Evolutionary conservation across 2,113 vertebrate genomes (phyloP).

Genomic region (Pseudopipra pipra): DNA sequence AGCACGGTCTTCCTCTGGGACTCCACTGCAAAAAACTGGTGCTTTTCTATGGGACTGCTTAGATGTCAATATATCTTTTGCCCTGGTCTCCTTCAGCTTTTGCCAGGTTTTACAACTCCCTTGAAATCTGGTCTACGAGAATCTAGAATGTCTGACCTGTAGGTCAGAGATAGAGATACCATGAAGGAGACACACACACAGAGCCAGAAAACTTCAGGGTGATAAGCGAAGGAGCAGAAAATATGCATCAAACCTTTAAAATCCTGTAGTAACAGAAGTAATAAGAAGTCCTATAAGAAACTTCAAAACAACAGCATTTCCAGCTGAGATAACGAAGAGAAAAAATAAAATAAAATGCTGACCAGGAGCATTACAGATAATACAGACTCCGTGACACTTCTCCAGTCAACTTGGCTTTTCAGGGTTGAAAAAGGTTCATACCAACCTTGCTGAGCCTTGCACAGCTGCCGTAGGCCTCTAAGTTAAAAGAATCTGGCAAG

Average conservation of each 20-base stretch:
- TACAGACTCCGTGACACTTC: not conserved
- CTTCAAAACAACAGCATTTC: not conserved
- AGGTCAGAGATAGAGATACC: not conserved
- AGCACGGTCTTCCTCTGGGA: not conserved
- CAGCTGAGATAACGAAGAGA: not conserved
- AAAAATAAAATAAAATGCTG: not conserved
- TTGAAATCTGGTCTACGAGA: not conserved
- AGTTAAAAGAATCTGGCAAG: not conserved
- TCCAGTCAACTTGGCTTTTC: not conserved
- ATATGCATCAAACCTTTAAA: not conserved
- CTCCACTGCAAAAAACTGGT: not conserved
- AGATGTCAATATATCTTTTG: not conserved
- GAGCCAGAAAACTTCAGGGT: not conserved
- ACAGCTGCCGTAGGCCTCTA: not conserved
- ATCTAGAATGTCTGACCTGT: not conserved
- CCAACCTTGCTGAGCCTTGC: not conserved
- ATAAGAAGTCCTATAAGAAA: not conserved
- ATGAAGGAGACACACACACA: not conserved
- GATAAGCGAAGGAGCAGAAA: not conserved
- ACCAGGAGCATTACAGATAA: not conserved
- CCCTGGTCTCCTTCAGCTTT: not conserved
- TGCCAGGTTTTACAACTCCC: not conserved
- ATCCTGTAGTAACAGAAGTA: not conserved
- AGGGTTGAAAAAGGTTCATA: not conserved
- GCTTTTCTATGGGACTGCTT: not conserved